Percentiles rank a stretch among this genome's conserved stretches.
Evolutionary conservation across 1,140 invertebrate genomes (phyloP).

Genomic region (Orius laevigatus): DNA sequence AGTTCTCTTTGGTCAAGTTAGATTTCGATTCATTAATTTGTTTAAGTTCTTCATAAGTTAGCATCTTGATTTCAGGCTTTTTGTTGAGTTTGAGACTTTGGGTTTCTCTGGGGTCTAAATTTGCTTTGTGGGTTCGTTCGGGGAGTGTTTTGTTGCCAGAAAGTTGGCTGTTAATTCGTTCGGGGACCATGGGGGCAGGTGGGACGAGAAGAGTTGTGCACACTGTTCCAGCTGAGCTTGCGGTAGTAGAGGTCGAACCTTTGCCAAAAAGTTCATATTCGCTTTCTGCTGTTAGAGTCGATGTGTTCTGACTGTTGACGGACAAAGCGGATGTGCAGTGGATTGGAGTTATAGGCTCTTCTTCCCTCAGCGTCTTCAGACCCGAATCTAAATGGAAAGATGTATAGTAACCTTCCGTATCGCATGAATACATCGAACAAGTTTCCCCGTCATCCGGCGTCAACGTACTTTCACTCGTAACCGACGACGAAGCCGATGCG

Average conservation of each 20-base stretch:
- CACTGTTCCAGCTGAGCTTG: slow-evolving; percentile 75
- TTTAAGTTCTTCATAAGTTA: slow-evolving; percentile 14
- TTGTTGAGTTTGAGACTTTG: slow-evolving; percentile 18
- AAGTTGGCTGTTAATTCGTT: slow-evolving; percentile 42
- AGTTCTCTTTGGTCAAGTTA: slow-evolving; percentile 21
- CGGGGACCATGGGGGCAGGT: slow-evolving; percentile 39
- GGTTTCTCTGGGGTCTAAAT: slow-evolving; percentile 14
- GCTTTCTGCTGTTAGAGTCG: slow-evolving; percentile 44
- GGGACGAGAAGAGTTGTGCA: slow-evolving; percentile 51
- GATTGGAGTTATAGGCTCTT: slow-evolving; percentile 49
- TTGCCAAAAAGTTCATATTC: slow-evolving; percentile 79
- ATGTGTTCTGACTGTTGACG: slow-evolving; percentile 26
- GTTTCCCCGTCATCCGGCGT: slow-evolving; percentile 80
- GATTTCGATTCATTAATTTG: slow-evolving; percentile 14
- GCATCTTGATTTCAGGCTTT: slow-evolving; percentile 25
- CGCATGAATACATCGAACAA: slow-evolving; percentile 85
- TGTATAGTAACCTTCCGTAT: slow-evolving; percentile 93
- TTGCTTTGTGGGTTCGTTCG: slow-evolving; percentile 12
- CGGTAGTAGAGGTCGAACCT: slow-evolving; percentile 67
- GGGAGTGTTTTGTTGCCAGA: slow-evolving; percentile 17
- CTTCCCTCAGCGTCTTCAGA: slow-evolving; percentile 66
- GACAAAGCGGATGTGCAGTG: slow-evolving; percentile 41
- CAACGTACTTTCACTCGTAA: slow-evolving; percentile 68
- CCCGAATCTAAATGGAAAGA: slow-evolving; percentile 94
- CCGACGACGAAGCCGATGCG: slow-evolving; percentile 44